Percentiles rank a stretch among this genome's conserved stretches.
Conservation (phyloP, 2,113 vertebrate genomes). For the Podarcis cretensis region DNA sequence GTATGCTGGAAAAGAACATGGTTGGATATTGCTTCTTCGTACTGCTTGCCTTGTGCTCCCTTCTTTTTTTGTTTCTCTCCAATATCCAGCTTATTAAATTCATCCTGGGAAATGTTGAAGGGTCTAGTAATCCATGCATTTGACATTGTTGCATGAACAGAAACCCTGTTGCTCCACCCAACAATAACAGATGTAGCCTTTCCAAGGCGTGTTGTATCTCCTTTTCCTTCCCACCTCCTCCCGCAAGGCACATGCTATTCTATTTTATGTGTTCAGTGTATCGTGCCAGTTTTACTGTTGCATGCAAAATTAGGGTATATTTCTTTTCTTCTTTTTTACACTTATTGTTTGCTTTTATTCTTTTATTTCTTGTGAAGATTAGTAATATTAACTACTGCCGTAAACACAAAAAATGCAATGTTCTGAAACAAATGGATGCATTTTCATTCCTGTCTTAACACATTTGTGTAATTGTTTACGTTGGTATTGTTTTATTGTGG, state of each 20-base stretch:
- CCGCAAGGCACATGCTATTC: not conserved
- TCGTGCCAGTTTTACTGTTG: not conserved
- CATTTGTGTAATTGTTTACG: conserved; percentile 62
- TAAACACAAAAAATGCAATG: conserved; percentile 54
- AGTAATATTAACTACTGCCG: conserved; percentile 56
- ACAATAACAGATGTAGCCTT: not conserved
- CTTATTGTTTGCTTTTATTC: conserved; percentile 55
- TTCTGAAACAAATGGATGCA: conserved; percentile 35
- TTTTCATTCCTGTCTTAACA: conserved; percentile 58
- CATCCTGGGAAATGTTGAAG: not conserved
- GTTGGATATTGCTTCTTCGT: not conserved
- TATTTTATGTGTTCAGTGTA: not conserved
- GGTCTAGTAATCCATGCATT: not conserved
- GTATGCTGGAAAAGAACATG: not conserved
- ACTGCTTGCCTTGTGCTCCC: not conserved
- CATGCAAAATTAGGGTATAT: not conserved
- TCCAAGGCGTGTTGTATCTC: not conserved
- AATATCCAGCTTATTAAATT: not conserved
- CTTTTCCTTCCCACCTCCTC: not conserved
- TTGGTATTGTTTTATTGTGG: conserved; percentile 54
- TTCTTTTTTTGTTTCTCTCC: not conserved
- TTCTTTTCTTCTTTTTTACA: conserved; percentile 46
- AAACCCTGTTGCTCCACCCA: not conserved
- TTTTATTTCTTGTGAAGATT: conserved; percentile 46
- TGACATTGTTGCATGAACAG: not conserved